phyloP scores from a whole-genome alignment of 2,888 invertebrate species.

The Octonoba sinensis region DNA sequence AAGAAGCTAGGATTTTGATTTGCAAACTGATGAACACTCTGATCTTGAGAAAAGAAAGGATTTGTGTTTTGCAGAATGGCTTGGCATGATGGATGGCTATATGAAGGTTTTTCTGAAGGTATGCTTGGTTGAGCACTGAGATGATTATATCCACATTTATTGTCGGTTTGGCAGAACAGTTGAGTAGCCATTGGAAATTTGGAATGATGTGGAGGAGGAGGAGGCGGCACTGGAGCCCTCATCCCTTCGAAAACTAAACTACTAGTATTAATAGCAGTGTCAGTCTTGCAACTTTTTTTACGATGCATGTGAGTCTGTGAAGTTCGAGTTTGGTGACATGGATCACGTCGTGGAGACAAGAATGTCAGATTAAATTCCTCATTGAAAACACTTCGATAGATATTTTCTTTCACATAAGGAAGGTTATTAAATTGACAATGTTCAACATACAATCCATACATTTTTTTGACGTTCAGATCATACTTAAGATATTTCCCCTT shows the following conservation, averaged over 20 bases:
- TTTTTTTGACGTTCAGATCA: conserved; percentile 56
- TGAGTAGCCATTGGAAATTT: conserved; percentile 40
- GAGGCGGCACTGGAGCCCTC: conserved; percentile 18
- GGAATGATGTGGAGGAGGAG: conserved; percentile 25
- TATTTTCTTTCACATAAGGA: conserved; percentile 57
- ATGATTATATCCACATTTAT: conserved; percentile 51
- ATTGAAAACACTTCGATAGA: conserved; percentile 57
- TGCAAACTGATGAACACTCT: conserved; percentile 34
- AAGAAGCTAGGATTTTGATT: conserved; percentile 51
- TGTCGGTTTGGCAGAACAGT: conserved; percentile 45
- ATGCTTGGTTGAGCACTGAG: conserved; percentile 27
- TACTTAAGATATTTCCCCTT: conserved; percentile 49
- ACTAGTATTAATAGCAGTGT: conserved; percentile 1
- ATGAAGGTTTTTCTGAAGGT: conserved; percentile 23
- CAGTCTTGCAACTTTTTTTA: conserved; percentile 31
- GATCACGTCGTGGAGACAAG: conserved; percentile 44
- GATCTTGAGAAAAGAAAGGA: conserved; percentile 37
- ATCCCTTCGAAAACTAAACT: conserved; percentile 22
- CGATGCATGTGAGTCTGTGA: conserved; percentile 20
- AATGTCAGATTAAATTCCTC: conserved; percentile 44
- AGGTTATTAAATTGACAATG: conserved; percentile 36
- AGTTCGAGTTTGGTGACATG: conserved; percentile 25
- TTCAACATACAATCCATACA: conserved; percentile 56
- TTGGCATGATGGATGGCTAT: conserved; percentile 2
- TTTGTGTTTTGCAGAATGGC: conserved; percentile 5